A percentile compares a stretch with the other conserved stretches of the same genome.
Conservation (phyloP, 2,888 invertebrate species). For the Heteromurus nitidus region DNA sequence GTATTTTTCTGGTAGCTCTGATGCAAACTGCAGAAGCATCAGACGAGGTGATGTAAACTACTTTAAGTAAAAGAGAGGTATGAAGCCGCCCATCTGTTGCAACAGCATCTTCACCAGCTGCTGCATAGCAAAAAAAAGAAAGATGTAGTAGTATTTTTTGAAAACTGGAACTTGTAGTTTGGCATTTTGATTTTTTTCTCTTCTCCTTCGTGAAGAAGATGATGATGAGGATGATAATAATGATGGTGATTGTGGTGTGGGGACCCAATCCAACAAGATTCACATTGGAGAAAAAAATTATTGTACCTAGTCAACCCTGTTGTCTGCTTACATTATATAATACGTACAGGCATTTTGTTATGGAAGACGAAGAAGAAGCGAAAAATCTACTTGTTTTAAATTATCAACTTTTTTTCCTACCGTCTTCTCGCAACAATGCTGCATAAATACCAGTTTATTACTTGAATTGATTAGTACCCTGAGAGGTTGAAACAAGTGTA, state of each 20-base stretch:
- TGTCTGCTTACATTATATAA: background rate
- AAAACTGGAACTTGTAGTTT: constrained; percentile 55
- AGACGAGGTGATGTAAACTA: no score
- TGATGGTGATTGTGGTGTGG: constrained; percentile 22
- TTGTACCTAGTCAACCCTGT: background rate
- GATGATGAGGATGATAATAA: constrained; percentile 38
- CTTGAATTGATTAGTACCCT: constrained; percentile 54
- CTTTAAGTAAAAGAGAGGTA: no score
- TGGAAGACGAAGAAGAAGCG: no score
- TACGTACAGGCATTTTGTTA: no score
- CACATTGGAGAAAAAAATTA: background rate
- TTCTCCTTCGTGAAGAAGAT: background rate
- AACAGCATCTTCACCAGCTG: constrained; percentile 32
- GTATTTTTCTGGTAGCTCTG: constrained; percentile 17
- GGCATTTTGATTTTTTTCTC: constrained; percentile 4
- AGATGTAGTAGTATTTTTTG: constrained; percentile 6
- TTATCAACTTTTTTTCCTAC: constrained; percentile 26
- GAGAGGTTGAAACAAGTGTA: constrained; percentile 30
- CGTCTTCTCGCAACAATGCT: constrained; percentile 13
- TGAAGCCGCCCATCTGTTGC: constrained; percentile 46
- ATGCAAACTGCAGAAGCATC: no score
- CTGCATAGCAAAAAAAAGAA: background rate
- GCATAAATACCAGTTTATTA: constrained; percentile 57
- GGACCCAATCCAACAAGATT: constrained; percentile 31
- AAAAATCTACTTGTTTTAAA: constrained; percentile 35